Base-by-base conservation (phyloP, 1,140 invertebrate species). In the Drosophila pachea region DNA sequence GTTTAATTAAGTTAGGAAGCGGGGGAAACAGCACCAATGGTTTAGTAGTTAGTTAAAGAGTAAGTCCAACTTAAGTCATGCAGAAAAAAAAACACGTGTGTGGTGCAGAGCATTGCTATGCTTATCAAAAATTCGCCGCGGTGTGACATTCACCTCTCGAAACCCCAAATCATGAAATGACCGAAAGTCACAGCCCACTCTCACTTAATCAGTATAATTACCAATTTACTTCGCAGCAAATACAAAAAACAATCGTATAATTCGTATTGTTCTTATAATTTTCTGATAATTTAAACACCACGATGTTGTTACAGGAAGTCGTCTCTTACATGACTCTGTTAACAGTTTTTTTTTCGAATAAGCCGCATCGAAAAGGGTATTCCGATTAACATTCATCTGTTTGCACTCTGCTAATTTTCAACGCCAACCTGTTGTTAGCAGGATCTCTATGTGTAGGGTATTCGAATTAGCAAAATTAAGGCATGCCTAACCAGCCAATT, bases 1-100 rank as follows among this genome's bases (percentile, higher is more conserved):
- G 81, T 65, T 84, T 84, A 86, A 86, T 86, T 86, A 68, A 84
- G 73, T 81, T 81, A 81, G 74, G 63, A 59, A 56, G 9, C 2
- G 31, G 54, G 31, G 31, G 3, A 31, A 12, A 14, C 64, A 68
- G 78, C 12, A 43, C 76, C 73, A 84, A 84, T 47, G 63, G 54
- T 22, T 47, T 43, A 43, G 47, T 52, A 50, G 50, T 35, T 58
- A 59, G 68, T 36, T 29, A 65, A 73, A 73, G 32, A 68, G 43
- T n/a, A 52, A 40, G 12, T 2, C 29, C 29, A 5, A 16, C 31
- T 32, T 45, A 61, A 33, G 7, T 29, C 12, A 50, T 31, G 36
- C 5, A 52, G n/a, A 45, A 52, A 12, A 31, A 64, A 81, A 64
- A 81, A 58, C 60, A 58, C 60, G 60, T 65, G 42, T 73, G 48